Evolutionary conservation across 2,888 invertebrate species (phyloP).

Genomic region (Norana najaformis): DNA sequence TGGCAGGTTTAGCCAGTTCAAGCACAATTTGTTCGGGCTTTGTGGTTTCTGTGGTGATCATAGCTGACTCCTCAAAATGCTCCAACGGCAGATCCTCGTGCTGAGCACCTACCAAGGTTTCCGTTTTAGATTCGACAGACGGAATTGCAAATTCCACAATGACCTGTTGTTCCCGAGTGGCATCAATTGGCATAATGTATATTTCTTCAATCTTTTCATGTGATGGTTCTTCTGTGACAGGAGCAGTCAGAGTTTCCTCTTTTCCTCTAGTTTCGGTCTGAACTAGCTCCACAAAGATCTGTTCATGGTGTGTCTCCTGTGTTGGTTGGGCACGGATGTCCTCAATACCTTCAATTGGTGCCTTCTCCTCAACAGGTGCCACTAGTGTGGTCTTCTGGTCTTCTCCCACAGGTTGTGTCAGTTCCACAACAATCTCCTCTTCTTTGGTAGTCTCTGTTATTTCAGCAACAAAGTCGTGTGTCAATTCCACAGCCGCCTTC

Average conservation of each 20-base stretch:
- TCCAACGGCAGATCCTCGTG: constrained; percentile 38
- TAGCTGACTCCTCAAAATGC: constrained; percentile 23
- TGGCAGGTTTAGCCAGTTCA: constrained; percentile 31
- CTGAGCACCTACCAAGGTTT: constrained; percentile 25
- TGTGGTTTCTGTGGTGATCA: constrained; percentile 30
- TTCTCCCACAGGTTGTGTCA: constrained; percentile 40
- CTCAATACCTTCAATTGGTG: constrained; percentile 30
- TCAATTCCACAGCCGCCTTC: constrained; percentile 24
- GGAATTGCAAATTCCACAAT: constrained; percentile 38
- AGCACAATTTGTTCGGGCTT: constrained; percentile 39
- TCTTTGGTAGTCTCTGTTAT: constrained; percentile 40
- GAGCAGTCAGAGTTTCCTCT: constrained; percentile 29
- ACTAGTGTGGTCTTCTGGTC: constrained; percentile 39
- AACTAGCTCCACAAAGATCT: constrained; percentile 37
- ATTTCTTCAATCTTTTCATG: constrained; percentile 45
- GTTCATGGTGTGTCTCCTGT: constrained; percentile 38
- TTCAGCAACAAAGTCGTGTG: constrained; percentile 31
- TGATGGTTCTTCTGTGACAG: constrained; percentile 26
- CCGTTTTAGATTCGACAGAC: constrained; percentile 29
- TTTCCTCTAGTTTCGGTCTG: constrained; percentile 38
- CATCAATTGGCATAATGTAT: constrained; percentile 27
- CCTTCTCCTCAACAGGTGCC: constrained; percentile 35
- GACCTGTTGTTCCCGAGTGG: constrained; percentile 34
- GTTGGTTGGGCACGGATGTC: constrained; percentile 26
- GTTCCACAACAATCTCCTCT: constrained; percentile 41